Evolutionary conservation across 2,888 invertebrate species (phyloP).

Genomic region (Melangyna quadrimaculata): DNA sequence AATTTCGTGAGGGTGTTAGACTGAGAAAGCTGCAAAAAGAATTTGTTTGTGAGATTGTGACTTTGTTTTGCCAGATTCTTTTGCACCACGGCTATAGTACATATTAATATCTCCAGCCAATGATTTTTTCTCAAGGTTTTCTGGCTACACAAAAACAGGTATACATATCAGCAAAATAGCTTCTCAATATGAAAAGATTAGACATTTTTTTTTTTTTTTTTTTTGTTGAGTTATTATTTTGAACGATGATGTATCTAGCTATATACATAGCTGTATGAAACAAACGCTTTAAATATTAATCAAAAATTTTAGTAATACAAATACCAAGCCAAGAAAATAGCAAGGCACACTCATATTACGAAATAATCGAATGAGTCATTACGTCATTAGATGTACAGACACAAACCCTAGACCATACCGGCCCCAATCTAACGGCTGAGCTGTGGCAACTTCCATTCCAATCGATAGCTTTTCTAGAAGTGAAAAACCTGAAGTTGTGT

Average conservation of each 20-base stretch:
- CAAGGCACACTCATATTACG: neutral
- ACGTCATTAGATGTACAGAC: slow-evolving; percentile 42
- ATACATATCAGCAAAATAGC: neutral
- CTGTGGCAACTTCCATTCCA: neutral
- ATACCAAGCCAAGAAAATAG: neutral
- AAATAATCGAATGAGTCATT: slow-evolving; percentile 49
- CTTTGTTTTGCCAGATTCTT: slow-evolving; percentile 19
- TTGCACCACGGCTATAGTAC: neutral
- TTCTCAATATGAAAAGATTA: neutral
- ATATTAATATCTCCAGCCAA: neutral
- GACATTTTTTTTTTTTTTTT: neutral
- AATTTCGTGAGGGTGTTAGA: neutral
- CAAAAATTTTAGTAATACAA: neutral
- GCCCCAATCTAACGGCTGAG: neutral
- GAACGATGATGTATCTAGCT: slow-evolving; percentile 12
- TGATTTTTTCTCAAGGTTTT: neutral
- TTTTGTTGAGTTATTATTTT: neutral
- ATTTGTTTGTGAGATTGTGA: slow-evolving; percentile 16
- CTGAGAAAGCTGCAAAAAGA: neutral
- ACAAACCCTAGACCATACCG: neutral
- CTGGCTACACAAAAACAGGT: neutral
- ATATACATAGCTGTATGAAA: neutral
- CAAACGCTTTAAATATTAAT: neutral
- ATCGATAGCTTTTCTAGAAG: neutral
- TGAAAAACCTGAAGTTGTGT: neutral